These are phyloP conservation scores for Empis stercorea DNA, from an alignment of 2,888 invertebrate genomes.

Conservation along the genomic window DNA sequence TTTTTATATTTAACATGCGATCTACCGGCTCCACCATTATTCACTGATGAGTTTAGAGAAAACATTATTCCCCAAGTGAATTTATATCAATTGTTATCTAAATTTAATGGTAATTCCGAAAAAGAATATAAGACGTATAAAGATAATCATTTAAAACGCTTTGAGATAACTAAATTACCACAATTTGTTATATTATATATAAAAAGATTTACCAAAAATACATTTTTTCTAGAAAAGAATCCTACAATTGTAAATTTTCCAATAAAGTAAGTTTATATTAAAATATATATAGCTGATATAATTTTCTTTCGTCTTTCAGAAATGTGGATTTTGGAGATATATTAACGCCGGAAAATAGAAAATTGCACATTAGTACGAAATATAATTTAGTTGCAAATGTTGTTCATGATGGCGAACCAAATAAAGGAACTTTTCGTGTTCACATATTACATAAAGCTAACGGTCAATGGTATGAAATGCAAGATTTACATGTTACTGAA, in stretches of 20 bases:
- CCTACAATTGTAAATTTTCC: constrained; percentile 99
- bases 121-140: constrained; percentile 99
- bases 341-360: constrained; percentile 70
- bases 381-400: constrained; percentile 99
- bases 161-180: constrained; percentile 86
- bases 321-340: constrained; percentile 97
- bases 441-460: constrained; percentile 84
- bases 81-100: constrained; percentile 80
- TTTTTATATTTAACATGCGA: constrained; percentile 96
- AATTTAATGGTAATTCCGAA: constrained; percentile 90
- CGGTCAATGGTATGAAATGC: constrained; percentile 82
- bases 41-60: constrained; percentile 94
- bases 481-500: constrained; percentile 95
- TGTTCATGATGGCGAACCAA: constrained; percentile 95
- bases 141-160: constrained; percentile 93
- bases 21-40: constrained; percentile 91
- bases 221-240: constrained; percentile 98
- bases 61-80: constrained; percentile 99
- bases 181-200: constrained; percentile 93
- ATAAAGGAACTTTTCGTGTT: constrained; percentile 86
- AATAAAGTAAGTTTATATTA: constrained; percentile 65
- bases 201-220: constrained; percentile 96
- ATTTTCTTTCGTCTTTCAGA: constrained; percentile 45
- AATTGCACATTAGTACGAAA: constrained; percentile 65
- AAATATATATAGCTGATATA: neutral